Evolutionary conservation across 2,888 invertebrate species (phyloP).

Genomic region (Poecilus cupreus): DNA sequence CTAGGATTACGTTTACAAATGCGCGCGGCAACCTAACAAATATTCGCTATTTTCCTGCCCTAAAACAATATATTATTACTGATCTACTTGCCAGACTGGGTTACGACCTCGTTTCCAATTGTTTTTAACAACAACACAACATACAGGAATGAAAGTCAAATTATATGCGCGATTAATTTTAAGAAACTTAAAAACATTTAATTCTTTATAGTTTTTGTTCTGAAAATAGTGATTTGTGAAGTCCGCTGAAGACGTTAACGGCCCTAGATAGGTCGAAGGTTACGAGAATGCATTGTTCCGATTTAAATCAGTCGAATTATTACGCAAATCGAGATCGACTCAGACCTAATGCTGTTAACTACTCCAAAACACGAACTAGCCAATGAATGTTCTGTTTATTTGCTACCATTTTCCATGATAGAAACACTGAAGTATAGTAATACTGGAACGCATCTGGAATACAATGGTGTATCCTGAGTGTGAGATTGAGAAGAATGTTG

Average conservation of each 20-base stretch:
- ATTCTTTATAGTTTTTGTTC: too few relatives aligned
- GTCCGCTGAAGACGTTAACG: neutral
- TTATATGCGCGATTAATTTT: too few relatives aligned
- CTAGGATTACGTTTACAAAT: constrained; percentile 38
- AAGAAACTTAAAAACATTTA: too few relatives aligned
- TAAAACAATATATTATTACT: constrained; percentile 12
- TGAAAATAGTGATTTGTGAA: neutral
- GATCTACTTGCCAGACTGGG: neutral
- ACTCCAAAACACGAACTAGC: constrained; percentile 12
- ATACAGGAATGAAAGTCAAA: too few relatives aligned
- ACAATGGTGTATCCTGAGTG: too few relatives aligned
- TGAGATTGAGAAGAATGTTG: too few relatives aligned
- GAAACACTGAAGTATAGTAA: too few relatives aligned
- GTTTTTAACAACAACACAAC: neutral
- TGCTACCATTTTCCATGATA: neutral
- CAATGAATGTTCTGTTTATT: neutral
- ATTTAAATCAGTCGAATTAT: constrained; percentile 34
- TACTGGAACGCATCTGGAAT: too few relatives aligned
- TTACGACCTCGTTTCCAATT: constrained; percentile 20
- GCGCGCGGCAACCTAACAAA: constrained; percentile 4
- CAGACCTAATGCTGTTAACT: neutral
- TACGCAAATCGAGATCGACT: neutral
- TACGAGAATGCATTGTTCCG: constrained; percentile 7
- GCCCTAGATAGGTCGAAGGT: constrained; percentile 1
- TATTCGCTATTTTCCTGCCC: constrained; percentile 12